Evolutionary conservation across 1,140 invertebrate genomes (phyloP).

Genomic region (Drosophila equinoxialis): DNA sequence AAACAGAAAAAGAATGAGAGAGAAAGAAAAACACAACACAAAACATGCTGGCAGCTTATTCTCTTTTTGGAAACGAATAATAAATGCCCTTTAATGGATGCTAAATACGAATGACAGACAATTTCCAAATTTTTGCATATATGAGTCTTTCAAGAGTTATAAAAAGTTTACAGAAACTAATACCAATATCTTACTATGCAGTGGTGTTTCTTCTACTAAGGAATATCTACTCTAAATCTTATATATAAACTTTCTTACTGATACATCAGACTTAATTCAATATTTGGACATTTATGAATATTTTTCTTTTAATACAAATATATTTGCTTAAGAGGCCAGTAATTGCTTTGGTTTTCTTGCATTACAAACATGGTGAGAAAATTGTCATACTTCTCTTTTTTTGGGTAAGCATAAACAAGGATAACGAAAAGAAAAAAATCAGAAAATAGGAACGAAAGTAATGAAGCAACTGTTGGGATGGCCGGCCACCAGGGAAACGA

Average conservation of each 20-base stretch:
- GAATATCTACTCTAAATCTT: too few relatives aligned
- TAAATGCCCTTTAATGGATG: background rate
- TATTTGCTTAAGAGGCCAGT: background rate
- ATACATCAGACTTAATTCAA: too few relatives aligned
- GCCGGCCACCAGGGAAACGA: constrained; percentile 15
- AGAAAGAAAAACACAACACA: constrained; percentile 2
- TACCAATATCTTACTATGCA: too few relatives aligned
- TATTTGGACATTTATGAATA: background rate
- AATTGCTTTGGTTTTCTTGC: constrained; percentile 2
- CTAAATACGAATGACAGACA: background rate
- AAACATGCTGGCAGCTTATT: background rate
- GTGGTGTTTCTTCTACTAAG: too few relatives aligned
- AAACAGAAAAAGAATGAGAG: background rate
- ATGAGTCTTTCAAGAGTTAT: too few relatives aligned
- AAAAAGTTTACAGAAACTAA: too few relatives aligned
- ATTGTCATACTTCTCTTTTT: background rate
- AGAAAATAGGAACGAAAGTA: constrained; percentile 8
- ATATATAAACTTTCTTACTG: too few relatives aligned
- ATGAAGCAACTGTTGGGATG: constrained; percentile 11
- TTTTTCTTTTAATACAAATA: background rate
- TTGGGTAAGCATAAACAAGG: constrained; percentile 4
- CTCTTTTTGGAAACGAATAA: background rate
- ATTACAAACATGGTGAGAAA: constrained; percentile 4
- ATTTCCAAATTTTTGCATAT: too few relatives aligned
- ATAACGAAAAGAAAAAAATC: constrained; percentile 35